Evolutionary conservation across 2,113 vertebrate species (phyloP), one percentile per base, ranked within the genome.

Genomic region (Pyrgilauda ruficollis): DNA sequence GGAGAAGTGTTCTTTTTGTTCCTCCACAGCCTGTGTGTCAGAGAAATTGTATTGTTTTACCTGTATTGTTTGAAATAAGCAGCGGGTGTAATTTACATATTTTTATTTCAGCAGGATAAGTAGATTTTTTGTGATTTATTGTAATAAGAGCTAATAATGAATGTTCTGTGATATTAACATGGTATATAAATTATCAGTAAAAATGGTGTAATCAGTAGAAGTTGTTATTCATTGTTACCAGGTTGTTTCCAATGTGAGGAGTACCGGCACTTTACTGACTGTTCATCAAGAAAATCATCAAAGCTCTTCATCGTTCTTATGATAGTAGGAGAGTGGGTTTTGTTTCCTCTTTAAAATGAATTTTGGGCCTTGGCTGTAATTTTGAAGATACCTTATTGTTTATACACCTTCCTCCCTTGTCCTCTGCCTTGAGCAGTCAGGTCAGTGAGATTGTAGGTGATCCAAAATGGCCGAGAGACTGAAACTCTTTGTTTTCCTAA

Each of bases 1-100:
- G 12, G 15, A 23, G 10, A 47, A 87, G 44, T 35, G 68, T 27
- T 84, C 80, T 95, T 88, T 90, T 50, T 95, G 74, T 91, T 92
- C 70, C 26, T 84, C 30, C 66, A 28, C 28, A 88, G 64, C 31
- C 63, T 86, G 19, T 35, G 2, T 73, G 89, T 93, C 73, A 80
- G 58, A 59, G 80, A 69, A 89, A 80, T 33, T 26, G 46, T 74
- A 69, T 86, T 94, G 89, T 93, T 95, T 95, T 70, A 94, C 47
- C 49, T 90, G 50, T 47, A 26, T 96, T 95, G 75, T 80, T 91
- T 41, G 83, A 91, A 52, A 93, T 70, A 73, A 87, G 91, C 66
- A 58, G 22, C 76, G 85, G 67, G 44, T 82, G 79, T 84, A 59
- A 79, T 69, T 90, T 87, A 78, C 64, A 73, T 90, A 64, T 75